Evolutionary conservation across 2,113 vertebrate species (phyloP).

Genomic region (Ochotona princeps): DNA sequence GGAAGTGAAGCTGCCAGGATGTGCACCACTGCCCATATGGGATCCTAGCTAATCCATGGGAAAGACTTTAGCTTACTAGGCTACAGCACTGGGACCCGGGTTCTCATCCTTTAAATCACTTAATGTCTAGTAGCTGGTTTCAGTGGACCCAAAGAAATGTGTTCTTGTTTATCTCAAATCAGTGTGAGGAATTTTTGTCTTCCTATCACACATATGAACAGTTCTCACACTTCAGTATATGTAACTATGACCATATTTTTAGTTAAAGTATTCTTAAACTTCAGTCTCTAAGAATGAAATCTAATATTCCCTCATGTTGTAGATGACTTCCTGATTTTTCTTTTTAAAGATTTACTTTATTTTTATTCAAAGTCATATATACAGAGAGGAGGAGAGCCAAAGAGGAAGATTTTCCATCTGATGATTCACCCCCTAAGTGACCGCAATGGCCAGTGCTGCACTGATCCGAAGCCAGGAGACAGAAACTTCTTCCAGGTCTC

Average conservation of each 20-base stretch:
- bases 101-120: not conserved
- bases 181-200: not conserved
- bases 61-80: not conserved
- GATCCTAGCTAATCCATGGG: no score
- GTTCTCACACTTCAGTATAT: not conserved
- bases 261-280: not conserved
- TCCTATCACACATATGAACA: not conserved
- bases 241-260: not conserved
- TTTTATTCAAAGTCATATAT: no score
- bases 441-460: no score
- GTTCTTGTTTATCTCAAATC: not conserved
- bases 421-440: no score
- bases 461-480: no score
- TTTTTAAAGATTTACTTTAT: not conserved
- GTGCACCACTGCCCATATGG: no score
- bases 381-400: no score
- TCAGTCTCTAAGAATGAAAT: no score
- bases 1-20: no score
- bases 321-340: not conserved
- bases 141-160: not conserved
- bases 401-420: no score
- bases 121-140: not conserved
- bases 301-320: not conserved
- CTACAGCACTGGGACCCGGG: not conserved
- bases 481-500: no score